Base-by-base conservation (phyloP, 1,140 invertebrate genomes). In the Bombus pyrosoma region DNA sequence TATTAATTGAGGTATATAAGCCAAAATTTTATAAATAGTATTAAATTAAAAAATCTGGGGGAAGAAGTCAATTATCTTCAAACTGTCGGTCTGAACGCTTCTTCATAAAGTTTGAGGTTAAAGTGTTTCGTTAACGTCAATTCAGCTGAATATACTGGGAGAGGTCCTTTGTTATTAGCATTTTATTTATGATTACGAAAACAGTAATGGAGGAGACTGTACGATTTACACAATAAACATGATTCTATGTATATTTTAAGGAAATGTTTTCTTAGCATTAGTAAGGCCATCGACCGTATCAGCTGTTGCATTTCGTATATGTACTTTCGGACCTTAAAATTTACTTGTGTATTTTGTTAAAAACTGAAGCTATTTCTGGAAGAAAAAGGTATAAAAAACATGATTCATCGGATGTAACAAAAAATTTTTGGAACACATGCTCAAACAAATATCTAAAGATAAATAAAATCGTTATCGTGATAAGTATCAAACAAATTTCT, bases 101-200 rank as follows among this genome's bases (percentile, higher is more conserved):
- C 22, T 18, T 37, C 13, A 1, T 37, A 0, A 4, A 57, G 15
- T 90, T 88, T 83, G 32, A 90, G 89, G 89, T 90, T 90, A 90
- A 68, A 15, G 74, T 32, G 4, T 47, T 8, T 47, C 41, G 2
- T 83, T 83, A 62, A 75, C 34, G n/a, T 69, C 53, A 79, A 47
- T 34, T 69, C 34, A 34, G n/a, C 28, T 2, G 25, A 73, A 3
- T n/a, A 64, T 3, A 32, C 13, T 34, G 22, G 0, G 1, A 59
- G 0, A 59, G 12, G 3, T 18, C 10, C 57, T 41, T 79, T 59
- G 15, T 37, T 72, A 79, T 72, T 53, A 25, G 37, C 8, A 15
- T 1, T 10, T 12, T 47, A 72, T 32, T 22, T 2, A 10, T 72
- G 18, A 81, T 64, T 43, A 62, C 5, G 3, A n/a, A 28, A n/a